Base-by-base conservation (phyloP, 2,113 vertebrate species). In the Alethe diademata region DNA sequence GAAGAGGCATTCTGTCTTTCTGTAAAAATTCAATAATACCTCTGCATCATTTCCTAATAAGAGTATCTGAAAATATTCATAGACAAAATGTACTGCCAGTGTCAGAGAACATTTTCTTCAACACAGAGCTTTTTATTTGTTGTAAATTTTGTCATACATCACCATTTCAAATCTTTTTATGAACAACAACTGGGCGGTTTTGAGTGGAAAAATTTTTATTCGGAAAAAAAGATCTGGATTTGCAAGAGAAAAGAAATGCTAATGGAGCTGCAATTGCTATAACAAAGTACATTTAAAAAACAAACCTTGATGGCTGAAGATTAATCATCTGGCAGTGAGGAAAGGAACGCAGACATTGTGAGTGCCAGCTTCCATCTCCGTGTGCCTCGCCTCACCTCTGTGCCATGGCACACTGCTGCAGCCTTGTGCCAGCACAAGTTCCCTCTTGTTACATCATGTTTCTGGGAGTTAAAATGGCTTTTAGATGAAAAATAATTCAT, bases 31-130 rank as follows among this genome's bases (percentile, higher is more conserved):
- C 36, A 61, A 2, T 91, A 86, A 38, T 75, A 70, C 20, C 18
- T 47, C 31, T 58, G 26, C 69, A 70, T 86, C 22, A 42, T 50
- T 90, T 78, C 82, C 65, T 66, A 88, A 51, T 48, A 66, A 28
- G 29, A 70, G 15, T 54, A 78, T 67, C 56, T 94, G 75, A 93
- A 90, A 96, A 84, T 25, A 9, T 67, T 90, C 28, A 0, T 26
- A 84, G 81, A 86, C 92, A 94, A 93, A 96, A 90, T 84, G 90
- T 94, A 88, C 79, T 74, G 65, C 72, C 82, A 88, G 56, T 60
- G 36, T 75, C 76, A 64, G 61, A 96, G 93, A 96, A 95, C 60
- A 76, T 90, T 90, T 94, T 93, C 78, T 86, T 78, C 78, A 88
- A 94, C 19, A 45, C 43, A 73, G 61, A 91, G n/a, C 48, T 95